Conservation (phyloP, 2,797 vertebrate genomes). For the Pteronotus mesoamericanus region DNA sequence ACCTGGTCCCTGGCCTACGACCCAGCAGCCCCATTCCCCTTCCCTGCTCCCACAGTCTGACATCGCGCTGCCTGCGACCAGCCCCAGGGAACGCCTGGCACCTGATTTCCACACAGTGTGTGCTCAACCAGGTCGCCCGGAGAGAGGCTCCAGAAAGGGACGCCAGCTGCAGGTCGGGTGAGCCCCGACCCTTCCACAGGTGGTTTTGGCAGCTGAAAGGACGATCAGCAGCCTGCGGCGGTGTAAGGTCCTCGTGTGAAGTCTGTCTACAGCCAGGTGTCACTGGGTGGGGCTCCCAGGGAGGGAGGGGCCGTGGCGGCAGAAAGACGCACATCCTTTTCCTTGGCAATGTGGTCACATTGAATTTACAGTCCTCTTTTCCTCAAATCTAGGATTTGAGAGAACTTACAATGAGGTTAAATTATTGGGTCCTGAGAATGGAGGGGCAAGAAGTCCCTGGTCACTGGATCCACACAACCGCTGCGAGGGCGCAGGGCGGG, state of each 20-base stretch:
- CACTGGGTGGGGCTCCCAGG: too few relatives aligned
- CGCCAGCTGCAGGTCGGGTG: neutral
- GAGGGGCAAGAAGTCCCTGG: too few relatives aligned
- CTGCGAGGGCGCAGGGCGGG: too few relatives aligned
- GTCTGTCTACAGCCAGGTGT: neutral
- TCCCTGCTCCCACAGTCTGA: neutral
- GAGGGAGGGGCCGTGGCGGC: neutral
- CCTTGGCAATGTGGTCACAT: neutral
- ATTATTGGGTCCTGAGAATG: neutral
- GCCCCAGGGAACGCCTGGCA: neutral
- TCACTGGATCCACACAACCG: too few relatives aligned
- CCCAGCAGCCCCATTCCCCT: fast-evolving
- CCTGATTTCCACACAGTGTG: neutral
- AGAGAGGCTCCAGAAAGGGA: neutral
- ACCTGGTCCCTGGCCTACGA: too few relatives aligned
- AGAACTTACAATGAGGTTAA: neutral
- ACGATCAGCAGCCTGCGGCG: neutral
- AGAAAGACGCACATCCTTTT: neutral
- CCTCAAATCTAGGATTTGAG: neutral
- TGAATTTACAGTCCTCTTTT: neutral
- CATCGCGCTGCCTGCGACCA: neutral
- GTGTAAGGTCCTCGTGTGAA: neutral
- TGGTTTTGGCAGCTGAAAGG: neutral
- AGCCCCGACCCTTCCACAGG: neutral
- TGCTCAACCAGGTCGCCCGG: neutral